Evolutionary conservation across 2,113 vertebrate genomes (phyloP), one percentile per base, ranked within the genome.

Genomic region (Vimba vimba): DNA sequence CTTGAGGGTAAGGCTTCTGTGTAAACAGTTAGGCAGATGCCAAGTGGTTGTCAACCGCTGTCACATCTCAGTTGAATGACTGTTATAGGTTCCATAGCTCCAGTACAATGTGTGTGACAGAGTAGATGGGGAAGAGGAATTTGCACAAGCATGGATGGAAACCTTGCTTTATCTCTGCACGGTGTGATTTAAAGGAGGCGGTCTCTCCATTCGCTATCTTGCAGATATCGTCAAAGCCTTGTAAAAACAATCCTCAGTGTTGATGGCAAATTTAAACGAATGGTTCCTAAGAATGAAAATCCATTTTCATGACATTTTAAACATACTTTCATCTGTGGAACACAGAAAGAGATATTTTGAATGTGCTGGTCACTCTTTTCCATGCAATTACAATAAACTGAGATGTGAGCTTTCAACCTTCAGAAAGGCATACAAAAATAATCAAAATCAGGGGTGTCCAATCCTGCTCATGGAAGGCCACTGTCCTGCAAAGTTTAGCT

Each of bases 41-140:
- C 45, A 69, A 82, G 45, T 82, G 45, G 43, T 15, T 86, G 59
- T 81, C 86, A 85, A 82, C 86, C 78, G 85, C 74, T 15, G 33
- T 90, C 77, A 76, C 69, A 43, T 55, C 84, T 73, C 27, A 33
- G 33, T 52, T 55, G 33, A 60, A 45, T 39, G 45, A 78, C 79
- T 39, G 57, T 52, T 80, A 33, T 17, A 30, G 68, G 74, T 27
- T 5, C 59, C 5, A 23, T 33, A 62, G 45, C 23, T 47, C 10
- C 6, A 62, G 13, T 60, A 23, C 36, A 10, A 52, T 79, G 77
- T 79, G 55, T 79, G 55, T 39, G 57, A 59, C 13, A 43, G 33
- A 62, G 36, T 39, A 19, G 74, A 74, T 68, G 78, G 86, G 81
- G 68, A 60, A 77, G 81, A 57, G 60, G 4, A 12, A 79, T 39